Conservation (phyloP, 2,888 invertebrate species). For the Cremastobaeus sp. region DNA sequence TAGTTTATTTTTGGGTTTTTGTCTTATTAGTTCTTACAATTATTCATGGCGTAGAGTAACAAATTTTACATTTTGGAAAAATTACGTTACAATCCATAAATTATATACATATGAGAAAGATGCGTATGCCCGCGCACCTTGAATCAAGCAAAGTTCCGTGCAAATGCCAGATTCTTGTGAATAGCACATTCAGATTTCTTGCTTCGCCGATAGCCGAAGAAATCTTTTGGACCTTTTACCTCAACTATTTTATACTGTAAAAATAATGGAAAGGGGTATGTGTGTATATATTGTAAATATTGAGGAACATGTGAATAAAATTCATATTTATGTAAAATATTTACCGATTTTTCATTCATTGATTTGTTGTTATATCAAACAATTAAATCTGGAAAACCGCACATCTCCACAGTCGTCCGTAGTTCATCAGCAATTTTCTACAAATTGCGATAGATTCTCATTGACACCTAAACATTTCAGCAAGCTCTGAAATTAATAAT, state of each 20-base stretch:
- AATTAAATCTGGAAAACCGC: conserved; percentile 92
- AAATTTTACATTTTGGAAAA: too few species aligned
- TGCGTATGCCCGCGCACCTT: too few species aligned
- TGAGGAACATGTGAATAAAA: conserved; percentile 4
- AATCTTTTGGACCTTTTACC: conserved; percentile 92
- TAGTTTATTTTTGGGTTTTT: too few species aligned
- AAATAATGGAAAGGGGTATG: conserved; percentile 37
- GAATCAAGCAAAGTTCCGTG: too few species aligned
- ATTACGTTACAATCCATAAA: too few species aligned
- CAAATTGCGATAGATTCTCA: conserved; percentile 81
- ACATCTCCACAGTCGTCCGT: conserved; percentile 82
- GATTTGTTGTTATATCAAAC: conserved; percentile 85
- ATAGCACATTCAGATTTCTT: conserved; percentile 90
- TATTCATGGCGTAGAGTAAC: too few species aligned
- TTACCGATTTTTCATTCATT: conserved; percentile 80
- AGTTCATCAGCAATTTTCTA: conserved; percentile 81
- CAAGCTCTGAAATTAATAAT: conserved; percentile 74
- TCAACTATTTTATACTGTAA: conserved; percentile 87
- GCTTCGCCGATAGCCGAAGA: conserved; percentile 88
- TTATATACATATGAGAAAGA: too few species aligned
- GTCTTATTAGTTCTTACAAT: too few species aligned
- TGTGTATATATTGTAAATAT: neutral
- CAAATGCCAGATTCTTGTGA: too few species aligned
- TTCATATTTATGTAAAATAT: conserved; percentile 9
- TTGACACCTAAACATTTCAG: conserved; percentile 80